Evolutionary conservation across 2,797 vertebrate genomes (phyloP).

Genomic region (Geotrypetes seraphini): DNA sequence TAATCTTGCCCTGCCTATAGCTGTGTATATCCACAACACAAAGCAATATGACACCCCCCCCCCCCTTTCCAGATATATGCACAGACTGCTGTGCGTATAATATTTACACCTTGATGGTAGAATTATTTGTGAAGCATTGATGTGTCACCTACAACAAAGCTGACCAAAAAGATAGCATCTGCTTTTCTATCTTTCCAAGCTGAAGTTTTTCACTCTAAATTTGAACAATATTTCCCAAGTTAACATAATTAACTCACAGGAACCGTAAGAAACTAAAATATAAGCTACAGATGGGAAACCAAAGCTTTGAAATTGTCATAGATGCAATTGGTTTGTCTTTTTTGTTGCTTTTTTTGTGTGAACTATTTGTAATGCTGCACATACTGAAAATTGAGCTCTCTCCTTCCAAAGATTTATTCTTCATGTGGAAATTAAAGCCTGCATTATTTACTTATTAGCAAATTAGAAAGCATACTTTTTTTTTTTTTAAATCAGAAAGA

Average conservation of each 20-base stretch:
- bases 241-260: conserved; percentile 67
- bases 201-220: conserved; percentile 68
- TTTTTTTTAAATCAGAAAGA: conserved; percentile 18
- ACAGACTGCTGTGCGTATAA: neutral
- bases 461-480: conserved; percentile 32
- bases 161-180: conserved; percentile 67
- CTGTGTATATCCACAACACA: too few relatives aligned
- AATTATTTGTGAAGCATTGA: conserved; percentile 55
- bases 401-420: conserved; percentile 45
- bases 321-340: conserved; percentile 51
- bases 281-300: conserved; percentile 64
- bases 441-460: conserved; percentile 53
- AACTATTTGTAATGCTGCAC: conserved; percentile 48
- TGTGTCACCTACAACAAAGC: conserved; percentile 53
- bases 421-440: conserved; percentile 37
- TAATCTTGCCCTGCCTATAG: too few relatives aligned
- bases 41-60: too few relatives aligned
- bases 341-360: too few relatives aligned
- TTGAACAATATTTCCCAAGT: conserved; percentile 59
- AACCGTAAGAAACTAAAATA: conserved; percentile 59
- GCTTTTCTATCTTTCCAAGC: conserved; percentile 58
- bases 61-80: too few relatives aligned
- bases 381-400: conserved; percentile 68
- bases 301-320: conserved; percentile 60
- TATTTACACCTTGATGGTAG: conserved; percentile 45